Conservation (phyloP, 2,797 vertebrate genomes). For the Eulemur coronatus region DNA sequence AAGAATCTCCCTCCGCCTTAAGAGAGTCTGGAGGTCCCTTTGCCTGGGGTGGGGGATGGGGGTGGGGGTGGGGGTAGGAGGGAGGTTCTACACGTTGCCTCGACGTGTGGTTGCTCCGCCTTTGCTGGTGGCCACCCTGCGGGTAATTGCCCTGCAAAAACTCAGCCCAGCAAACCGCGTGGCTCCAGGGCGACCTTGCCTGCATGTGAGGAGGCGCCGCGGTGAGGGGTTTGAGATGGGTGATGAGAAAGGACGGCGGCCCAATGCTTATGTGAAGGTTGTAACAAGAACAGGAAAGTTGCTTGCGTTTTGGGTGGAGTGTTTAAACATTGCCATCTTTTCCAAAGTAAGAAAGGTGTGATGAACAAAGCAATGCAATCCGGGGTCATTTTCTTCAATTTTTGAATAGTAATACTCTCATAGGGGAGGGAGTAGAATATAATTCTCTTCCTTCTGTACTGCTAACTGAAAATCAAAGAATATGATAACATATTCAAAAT, state of each 20-base stretch:
- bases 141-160: not conserved
- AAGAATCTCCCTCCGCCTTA: not conserved
- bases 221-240: not conserved
- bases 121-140: not conserved
- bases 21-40: not conserved
- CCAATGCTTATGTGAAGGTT: not conserved
- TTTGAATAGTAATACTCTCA: not conserved
- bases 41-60: not conserved
- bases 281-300: not conserved
- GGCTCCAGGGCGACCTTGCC: not conserved
- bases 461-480: not conserved
- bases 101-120: not conserved
- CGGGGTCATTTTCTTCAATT: not conserved
- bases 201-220: not conserved
- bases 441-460: not conserved
- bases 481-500: not conserved
- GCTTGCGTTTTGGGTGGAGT: not conserved
- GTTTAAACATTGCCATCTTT: not conserved
- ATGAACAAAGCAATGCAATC: not conserved
- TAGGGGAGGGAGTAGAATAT: not conserved
- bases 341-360: not conserved
- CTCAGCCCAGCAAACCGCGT: not conserved
- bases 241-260: not conserved
- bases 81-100: not conserved
- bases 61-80: too few relatives aligned